These are phyloP conservation scores for Danionella cerebrum DNA, from an alignment of 2,113 vertebrate species.

Conservation along the genomic window DNA sequence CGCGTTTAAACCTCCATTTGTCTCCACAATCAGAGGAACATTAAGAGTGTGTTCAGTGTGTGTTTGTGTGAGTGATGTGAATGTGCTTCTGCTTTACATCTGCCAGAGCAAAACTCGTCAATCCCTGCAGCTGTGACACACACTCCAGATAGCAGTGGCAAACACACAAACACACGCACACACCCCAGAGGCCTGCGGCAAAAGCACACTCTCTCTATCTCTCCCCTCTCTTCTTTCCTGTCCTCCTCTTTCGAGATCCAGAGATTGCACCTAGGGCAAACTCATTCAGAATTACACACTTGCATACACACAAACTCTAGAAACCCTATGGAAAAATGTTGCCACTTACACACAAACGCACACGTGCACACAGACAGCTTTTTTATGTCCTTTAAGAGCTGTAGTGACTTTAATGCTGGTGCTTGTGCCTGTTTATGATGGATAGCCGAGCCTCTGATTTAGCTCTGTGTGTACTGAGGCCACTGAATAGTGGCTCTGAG, in stretches of 20 bases:
- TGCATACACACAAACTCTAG: slow-evolving; percentile 17
- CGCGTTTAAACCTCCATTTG: no score
- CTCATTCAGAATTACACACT: background rate
- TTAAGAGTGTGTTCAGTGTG: no score
- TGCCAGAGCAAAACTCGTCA: background rate
- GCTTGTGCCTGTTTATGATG: no score
- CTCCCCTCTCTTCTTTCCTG: no score
- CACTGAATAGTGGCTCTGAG: no score
- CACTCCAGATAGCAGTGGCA: background rate
- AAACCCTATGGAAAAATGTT: background rate
- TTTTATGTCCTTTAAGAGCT: background rate
- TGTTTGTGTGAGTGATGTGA: background rate
- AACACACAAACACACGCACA: background rate
- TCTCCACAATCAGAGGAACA: no score
- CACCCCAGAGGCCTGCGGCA: background rate
- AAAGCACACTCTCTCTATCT: no score
- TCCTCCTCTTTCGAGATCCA: no score
- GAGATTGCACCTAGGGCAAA: no score
- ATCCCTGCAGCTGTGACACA: background rate
- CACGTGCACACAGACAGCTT: background rate
- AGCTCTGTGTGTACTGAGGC: no score
- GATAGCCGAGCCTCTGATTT: no score
- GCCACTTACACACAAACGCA: background rate
- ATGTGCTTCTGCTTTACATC: background rate
- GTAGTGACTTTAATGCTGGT: no score